Evolutionary conservation across 1,140 invertebrate genomes (phyloP), one percentile per base, ranked within the genome.

Genomic region (Drosophila subpulchrella): DNA sequence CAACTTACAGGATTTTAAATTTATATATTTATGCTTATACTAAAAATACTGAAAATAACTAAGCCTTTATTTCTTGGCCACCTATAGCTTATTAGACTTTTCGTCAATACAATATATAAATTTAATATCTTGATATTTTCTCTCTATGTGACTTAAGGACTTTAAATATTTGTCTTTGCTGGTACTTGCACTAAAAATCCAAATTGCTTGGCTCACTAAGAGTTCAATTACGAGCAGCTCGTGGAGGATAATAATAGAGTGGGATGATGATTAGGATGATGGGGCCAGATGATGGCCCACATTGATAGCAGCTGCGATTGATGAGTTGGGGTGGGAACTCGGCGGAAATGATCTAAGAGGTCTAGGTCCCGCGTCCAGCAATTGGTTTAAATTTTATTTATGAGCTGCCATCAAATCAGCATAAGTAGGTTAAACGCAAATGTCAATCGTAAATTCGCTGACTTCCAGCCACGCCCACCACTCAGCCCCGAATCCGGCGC

Each of bases 371-470:
- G 36, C 24, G 81, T 86, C 81, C 82, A 62, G 83, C 80, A 83
- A 89, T 84, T 89, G 84, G 84, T 89, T 88, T 88, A 88, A 88
- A 88, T 89, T 89, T 89, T 89, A 89, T 89, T 89, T 89, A 89
- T 89, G 84, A 90, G 85, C 85, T 85, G 77, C 81, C 84, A 89
- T 89, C 85, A 89, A 89, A 89, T 89, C 85, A 89, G 84, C 84
- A 89, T 89, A 89, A 88, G 85, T 89, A 89, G 84, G 84, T 89
- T 89, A 89, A 89, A 89, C 84, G 84, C 84, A 89, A 89, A 85
- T 89, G 84, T 89, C 84, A 89, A 89, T 89, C 84, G 84, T 89
- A 89, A 89, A 89, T 89, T 80, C 74, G 85, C 80, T 85, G 84
- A 88, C 84, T 89, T 89, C 68, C 78, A 46, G 42, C 56, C 41